These are phyloP conservation scores for Gymnorhina tibicen DNA, from an alignment of 2,113 vertebrate genomes.

Conservation along the genomic window DNA sequence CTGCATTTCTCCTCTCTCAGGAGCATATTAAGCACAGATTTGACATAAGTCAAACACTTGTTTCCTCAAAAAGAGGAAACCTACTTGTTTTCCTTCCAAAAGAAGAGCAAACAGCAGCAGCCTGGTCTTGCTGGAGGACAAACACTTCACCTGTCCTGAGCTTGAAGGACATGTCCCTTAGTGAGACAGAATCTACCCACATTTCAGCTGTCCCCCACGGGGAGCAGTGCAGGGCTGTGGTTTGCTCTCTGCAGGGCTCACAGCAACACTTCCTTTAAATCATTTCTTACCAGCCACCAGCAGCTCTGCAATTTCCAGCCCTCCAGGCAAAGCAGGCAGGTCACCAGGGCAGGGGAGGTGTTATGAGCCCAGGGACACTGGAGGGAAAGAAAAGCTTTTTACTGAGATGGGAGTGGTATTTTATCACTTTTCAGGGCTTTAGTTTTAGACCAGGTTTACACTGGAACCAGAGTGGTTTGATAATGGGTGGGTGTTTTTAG, in stretches of 20 bases:
- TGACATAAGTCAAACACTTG: accelerated
- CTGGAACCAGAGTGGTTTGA: not conserved
- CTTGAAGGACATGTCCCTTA: not conserved
- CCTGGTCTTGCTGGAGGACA: not conserved
- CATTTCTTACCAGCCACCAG: not conserved
- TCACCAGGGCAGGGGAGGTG: not conserved
- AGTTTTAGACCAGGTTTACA: not conserved
- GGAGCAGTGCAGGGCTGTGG: not conserved
- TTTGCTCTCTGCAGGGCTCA: not conserved
- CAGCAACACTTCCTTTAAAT: not conserved
- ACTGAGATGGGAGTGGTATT: not conserved
- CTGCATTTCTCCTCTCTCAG: not conserved
- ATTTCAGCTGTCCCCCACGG: accelerated
- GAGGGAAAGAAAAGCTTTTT: not conserved
- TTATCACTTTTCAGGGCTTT: not conserved
- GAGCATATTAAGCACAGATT: not conserved
- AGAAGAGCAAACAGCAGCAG: not conserved
- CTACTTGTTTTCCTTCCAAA: not conserved
- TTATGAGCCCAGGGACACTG: not conserved
- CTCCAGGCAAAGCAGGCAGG: not conserved
- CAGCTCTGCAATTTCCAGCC: constrained; percentile 6
- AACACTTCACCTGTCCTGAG: not conserved
- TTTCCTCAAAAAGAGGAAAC: not conserved
- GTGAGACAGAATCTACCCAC: not conserved
- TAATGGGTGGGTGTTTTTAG: not conserved